Conservation (phyloP, 2,797 vertebrate genomes). For the Poeciliopsis paucimaculata region DNA sequence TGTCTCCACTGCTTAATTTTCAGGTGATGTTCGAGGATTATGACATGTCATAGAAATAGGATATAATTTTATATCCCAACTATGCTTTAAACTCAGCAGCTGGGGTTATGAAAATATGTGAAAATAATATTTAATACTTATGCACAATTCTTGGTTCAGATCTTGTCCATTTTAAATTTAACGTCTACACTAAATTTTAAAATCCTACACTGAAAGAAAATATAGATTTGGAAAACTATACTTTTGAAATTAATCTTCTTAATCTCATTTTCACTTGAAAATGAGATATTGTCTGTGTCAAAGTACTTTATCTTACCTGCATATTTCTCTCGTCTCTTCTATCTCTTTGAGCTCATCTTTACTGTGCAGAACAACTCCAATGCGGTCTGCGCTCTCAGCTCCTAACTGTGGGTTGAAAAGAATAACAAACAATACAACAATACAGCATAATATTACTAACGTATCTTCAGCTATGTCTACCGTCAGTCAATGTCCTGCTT, state of each 20-base stretch:
- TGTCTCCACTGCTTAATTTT: background rate
- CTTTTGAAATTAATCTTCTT: background rate
- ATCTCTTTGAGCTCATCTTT: conserved; percentile 96
- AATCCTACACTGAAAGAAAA: background rate
- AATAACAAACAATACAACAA: background rate
- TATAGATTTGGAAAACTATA: background rate
- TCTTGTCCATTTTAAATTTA: background rate
- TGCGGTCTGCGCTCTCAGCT: conserved; percentile 94
- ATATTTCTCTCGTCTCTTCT: conserved; percentile 91
- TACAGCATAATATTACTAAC: background rate
- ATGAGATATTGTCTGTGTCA: background rate
- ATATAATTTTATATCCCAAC: background rate
- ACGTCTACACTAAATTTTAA: background rate
- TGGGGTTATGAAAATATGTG: background rate
- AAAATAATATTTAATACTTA: background rate
- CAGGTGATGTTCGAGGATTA: background rate
- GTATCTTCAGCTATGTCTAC: background rate
- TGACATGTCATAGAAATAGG: background rate
- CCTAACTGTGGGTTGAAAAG: conserved; percentile 82
- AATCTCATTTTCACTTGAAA: background rate
- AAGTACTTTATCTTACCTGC: conserved; percentile 77
- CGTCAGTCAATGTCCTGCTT: background rate
- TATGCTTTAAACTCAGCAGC: background rate
- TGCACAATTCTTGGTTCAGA: background rate
- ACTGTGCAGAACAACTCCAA: conserved; percentile 94